Percentiles rank a stretch among this genome's conserved stretches.
Evolutionary conservation across 2,888 invertebrate genomes (phyloP).

Genomic region (Brachyptera putata): DNA sequence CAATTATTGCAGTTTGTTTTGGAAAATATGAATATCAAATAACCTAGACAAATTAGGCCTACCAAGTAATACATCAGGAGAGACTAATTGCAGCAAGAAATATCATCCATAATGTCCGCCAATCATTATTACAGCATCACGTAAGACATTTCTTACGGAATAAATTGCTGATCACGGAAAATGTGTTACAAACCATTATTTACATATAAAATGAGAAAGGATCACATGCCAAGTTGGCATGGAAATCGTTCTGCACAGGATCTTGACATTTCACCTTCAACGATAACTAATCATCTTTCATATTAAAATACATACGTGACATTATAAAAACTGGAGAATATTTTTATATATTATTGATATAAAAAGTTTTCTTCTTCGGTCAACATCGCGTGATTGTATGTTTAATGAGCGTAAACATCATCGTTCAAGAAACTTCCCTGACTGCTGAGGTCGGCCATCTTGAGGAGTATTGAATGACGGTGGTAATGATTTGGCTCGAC

Average conservation of each 20-base stretch:
- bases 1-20: too few relatives aligned
- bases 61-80: too few relatives aligned
- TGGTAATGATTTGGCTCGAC: background rate
- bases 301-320: conserved; percentile 13
- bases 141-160: too few relatives aligned
- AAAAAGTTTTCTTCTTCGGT: background rate
- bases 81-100: too few relatives aligned
- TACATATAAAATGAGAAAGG: conserved; percentile 2
- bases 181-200: conserved; percentile 4
- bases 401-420: conserved; percentile 10
- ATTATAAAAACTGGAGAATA: conserved; percentile 7
- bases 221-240: background rate
- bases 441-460: too few relatives aligned
- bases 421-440: background rate
- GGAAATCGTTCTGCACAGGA: too few relatives aligned
- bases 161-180: too few relatives aligned
- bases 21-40: too few relatives aligned
- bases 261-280: conserved; percentile 15
- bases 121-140: too few relatives aligned
- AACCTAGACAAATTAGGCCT: too few relatives aligned
- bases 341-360: background rate
- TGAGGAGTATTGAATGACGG: too few relatives aligned
- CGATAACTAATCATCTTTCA: conserved; percentile 15
- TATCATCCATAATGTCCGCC: too few relatives aligned
- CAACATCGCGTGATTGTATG: conserved; percentile 12